Conservation (phyloP, 2,888 invertebrate species). For the Chrysotoxum bicinctum region DNA sequence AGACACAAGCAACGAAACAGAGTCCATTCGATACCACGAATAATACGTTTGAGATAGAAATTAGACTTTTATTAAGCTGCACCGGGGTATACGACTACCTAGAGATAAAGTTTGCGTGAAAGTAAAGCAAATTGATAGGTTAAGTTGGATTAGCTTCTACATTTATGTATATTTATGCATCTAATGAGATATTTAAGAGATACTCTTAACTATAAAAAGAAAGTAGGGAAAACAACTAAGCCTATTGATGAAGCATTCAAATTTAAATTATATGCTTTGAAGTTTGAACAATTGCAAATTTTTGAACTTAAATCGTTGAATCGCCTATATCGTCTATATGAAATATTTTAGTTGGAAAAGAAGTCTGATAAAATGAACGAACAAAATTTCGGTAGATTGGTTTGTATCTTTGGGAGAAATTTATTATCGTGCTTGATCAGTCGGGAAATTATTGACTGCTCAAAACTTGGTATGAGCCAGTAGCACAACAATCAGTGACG, state of each 20-base stretch:
- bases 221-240: background rate
- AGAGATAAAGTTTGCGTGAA: constrained; percentile 43
- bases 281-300: background rate
- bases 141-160: constrained; percentile 37
- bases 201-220: background rate
- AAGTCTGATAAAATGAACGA: too few relatives aligned
- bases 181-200: background rate
- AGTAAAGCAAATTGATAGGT: constrained; percentile 56
- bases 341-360: too few relatives aligned
- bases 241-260: background rate
- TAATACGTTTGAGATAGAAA: background rate
- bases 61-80: constrained; percentile 13
- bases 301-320: background rate
- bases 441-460: too few relatives aligned
- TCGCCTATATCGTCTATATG: too few relatives aligned
- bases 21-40: background rate
- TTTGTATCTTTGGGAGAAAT: too few relatives aligned
- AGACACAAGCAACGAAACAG: background rate
- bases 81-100: too few relatives aligned
- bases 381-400: too few relatives aligned
- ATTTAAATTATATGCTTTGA: background rate
- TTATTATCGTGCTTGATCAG: too few relatives aligned
- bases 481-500: too few relatives aligned
- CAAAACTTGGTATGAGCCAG: too few relatives aligned
- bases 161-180: constrained; percentile 8